Evolutionary conservation across 2,888 invertebrate species (phyloP), one percentile per base, ranked within the genome.

Genomic region (Dinocampus coccinellae): DNA sequence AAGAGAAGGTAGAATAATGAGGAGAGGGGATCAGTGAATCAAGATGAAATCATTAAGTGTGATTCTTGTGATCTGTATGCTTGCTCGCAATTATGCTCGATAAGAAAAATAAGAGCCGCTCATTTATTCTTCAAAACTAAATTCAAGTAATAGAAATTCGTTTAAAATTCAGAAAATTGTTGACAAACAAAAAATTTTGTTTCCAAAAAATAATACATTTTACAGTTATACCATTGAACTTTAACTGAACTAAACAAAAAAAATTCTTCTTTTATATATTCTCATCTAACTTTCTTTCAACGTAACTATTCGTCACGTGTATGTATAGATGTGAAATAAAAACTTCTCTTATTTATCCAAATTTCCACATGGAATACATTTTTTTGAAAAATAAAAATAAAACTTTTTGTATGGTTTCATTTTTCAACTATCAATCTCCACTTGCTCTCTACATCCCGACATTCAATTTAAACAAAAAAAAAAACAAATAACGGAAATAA

Each of bases 21-120:
- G n/a, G 58, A 63, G 26, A 66, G 69, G 67, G 63, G 64, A 52
- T 2, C n/a, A n/a, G n/a, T n/a, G n/a, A 7, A n/a, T 6, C 1
- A 63, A 72, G 53, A 52, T 68, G 34, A 74, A 76, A 74, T 76
- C 67, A 52, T 75, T 36, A 16, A 39, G 55, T 55, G 64, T 66
- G 66, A 72, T 61, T 55, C 55, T 24, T 55, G 11, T 10, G 11
- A 13, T 24, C 22, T 9, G 2, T 22, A 9, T 22, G 20, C 52
- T 20, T 11, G 52, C 7, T 53, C 22, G 22, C 52, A 53, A 53
- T 53, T 53, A 53, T 53, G 2, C 20, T 53, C 52, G 22, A 53
- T 22, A 53, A 53, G 20, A 22, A 22, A 22, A 24, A 53, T 53
- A 2, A 53, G 22, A 53, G 22, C 1, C 9, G 22, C 22, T 11